phyloP scores from a whole-genome alignment of 2,797 vertebrate genomes.

The Silurus aristotelis region DNA sequence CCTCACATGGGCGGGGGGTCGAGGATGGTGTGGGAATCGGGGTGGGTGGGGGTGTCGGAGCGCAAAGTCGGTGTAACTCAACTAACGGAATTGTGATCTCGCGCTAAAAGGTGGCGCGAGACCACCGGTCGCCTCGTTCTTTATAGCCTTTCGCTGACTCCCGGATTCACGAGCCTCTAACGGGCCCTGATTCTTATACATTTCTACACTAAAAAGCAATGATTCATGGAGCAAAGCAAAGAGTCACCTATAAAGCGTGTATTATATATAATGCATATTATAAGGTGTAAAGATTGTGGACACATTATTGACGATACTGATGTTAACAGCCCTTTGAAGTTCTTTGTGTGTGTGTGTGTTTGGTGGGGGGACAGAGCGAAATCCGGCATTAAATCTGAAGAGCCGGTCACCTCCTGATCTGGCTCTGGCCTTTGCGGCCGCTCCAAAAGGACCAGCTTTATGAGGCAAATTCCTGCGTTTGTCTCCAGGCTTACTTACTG shows the following conservation, averaged over 20 bases:
- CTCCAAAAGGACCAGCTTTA: constrained; percentile 52
- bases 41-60: constrained; percentile 35
- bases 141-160: neutral
- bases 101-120: constrained; percentile 88
- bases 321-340: constrained; percentile 18
- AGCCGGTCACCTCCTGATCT: constrained; percentile 54
- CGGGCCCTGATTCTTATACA: neutral
- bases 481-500: constrained; percentile 53
- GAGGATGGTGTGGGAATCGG: constrained; percentile 60
- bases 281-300: neutral
- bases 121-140: constrained; percentile 60
- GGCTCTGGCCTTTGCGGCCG: constrained; percentile 44
- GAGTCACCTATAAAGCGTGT: neutral
- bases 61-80: constrained; percentile 81
- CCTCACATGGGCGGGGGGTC: constrained; percentile 86
- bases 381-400: constrained; percentile 54
- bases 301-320: constrained; percentile 39
- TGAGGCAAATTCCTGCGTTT: constrained; percentile 59
- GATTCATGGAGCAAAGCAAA: neutral
- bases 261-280: neutral
- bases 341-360: no score
- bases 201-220: neutral
- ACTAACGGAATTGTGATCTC: constrained; percentile 95
- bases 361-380: constrained; percentile 21
- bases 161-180: neutral